Base-by-base conservation (phyloP, 2,888 invertebrate species). In the Eugnorisma glareosa region DNA sequence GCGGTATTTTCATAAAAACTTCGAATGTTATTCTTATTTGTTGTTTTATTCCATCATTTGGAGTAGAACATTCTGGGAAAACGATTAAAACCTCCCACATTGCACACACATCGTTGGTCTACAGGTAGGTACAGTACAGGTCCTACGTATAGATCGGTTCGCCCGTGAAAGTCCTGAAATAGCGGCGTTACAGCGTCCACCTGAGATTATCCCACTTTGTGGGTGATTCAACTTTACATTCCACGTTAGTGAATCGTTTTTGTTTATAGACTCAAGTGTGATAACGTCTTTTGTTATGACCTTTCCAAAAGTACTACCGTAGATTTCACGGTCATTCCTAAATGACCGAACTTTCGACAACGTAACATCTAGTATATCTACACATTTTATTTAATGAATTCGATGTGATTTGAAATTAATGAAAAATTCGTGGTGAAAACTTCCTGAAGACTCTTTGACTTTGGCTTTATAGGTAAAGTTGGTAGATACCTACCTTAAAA, bases 201-300 rank as follows among this genome's bases (percentile, higher is more conserved):
- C 93, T 92, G 92, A 88, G 85, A 87, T 88, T 86, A 87, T 86
- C 87, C 92, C 93, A 93, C 90, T 91, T 93, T 92, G 90, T 89
- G 78, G 86, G 84, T 93, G 93, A 92, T 83, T 93, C 91, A 91
- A 88, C 86, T 86, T 84, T 75, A 77, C 87, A 91, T 92, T 88
- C 88, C 89, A 73, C 77, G 61, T 74, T 84, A 77, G 82, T 90
- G 90, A 91, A 77, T 91, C 86, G 84, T 31, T 75, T 90, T 89
- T 91, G 89, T 90, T 87, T 91, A 85, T 87, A 78, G 70, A 76
- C 45, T 37, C 51, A 67, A 64, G 28, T 70, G 6, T 72, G 79
- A 81, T 80, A 83, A 68, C 48, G 10, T 18, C 40, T 64, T 67
- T 57, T 64, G 54, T 54, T 79, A 11, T 54, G 35, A 48, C 5